Evolutionary conservation across 2,113 vertebrate species (phyloP), one percentile per base, ranked within the genome.

Genomic region (Candoia aspera): DNA sequence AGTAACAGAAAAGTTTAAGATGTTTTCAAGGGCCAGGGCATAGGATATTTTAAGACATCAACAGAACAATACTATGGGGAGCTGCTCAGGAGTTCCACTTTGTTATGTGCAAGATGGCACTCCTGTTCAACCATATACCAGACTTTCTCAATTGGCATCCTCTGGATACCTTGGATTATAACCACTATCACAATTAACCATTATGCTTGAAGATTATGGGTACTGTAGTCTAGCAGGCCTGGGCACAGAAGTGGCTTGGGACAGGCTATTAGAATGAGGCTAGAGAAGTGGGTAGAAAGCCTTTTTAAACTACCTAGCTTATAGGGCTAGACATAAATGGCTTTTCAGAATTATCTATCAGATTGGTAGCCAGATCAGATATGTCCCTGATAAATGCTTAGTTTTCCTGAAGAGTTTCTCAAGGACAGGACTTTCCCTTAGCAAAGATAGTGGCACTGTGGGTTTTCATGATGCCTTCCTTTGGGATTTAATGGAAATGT

Each of bases 11-110:
- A 6, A 83, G 37, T 85, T 91, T 17, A 90, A 94, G 8, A 91
- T 94, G 91, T 0, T 1, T 96, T 95, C 90, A 95, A 96, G 90
- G 19, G 49, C 58, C 9, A 73, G 1, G 73, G 91, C 13, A 1
- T 13, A 2, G 46, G 73, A 46, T 93, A 55, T 92, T 93, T 91
- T 85, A 59, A 87, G 55, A 87, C 37, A 62, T 29, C 53, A 42
- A 79, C 13, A 90, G 53, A 9, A 57, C 33, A 57, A 83, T 24
- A 23, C 11, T 37, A 90, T 11, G n/a, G 26, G 42, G 17, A n/a
- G 9, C 11, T 64, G 49, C 86, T 37, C 19, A 88, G 57, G n/a
- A 42, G 57, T 89, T 54, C 19, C 60, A 57, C 24, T 9, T 17
- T 64, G 42, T 9, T 54, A 90, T 33, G 87, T 29, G 87, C n/a